A percentile compares a stretch with the other conserved stretches of the same genome.
phyloP scores from a whole-genome alignment of 2,113 vertebrate genomes.

The Pterocles orientalis region DNA sequence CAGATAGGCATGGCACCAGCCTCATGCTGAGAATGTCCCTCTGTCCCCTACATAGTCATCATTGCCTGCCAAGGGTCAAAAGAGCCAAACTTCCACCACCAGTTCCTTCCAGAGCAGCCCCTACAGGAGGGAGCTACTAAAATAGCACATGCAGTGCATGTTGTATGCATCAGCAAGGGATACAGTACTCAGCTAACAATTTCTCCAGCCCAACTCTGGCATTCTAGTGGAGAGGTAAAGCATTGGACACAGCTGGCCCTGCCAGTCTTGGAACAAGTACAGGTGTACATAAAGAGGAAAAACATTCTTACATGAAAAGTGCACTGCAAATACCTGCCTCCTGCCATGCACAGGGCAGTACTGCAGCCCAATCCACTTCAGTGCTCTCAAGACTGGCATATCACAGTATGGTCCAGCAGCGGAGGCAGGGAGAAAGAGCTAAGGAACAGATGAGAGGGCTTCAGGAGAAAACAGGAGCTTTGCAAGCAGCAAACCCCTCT shows the following conservation, averaged over 20 bases:
- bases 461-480: not conserved
- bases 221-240: not conserved
- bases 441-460: not conserved
- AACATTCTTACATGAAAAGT: not conserved
- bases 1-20: conserved; percentile 10
- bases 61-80: not conserved
- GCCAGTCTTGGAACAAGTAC: not conserved
- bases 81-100: not conserved
- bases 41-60: not conserved
- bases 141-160: not conserved
- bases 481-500: not conserved
- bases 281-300: not conserved
- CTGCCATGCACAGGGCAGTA: not conserved
- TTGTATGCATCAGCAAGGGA: not conserved
- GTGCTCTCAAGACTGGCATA: not conserved
- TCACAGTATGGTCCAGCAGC: not conserved
- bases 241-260: not conserved
- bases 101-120: not conserved
- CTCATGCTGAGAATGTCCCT: conserved; percentile 25
- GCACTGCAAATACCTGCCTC: not conserved
- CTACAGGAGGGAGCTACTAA: not conserved
- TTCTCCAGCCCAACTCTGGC: not conserved
- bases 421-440: not conserved
- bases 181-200: not conserved
- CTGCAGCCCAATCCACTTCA: not conserved